A percentile compares a stretch with the other conserved stretches of the same genome.
These are phyloP conservation scores for Mirounga angustirostris DNA, from an alignment of 2,113 vertebrate species.

Conservation along the genomic window DNA sequence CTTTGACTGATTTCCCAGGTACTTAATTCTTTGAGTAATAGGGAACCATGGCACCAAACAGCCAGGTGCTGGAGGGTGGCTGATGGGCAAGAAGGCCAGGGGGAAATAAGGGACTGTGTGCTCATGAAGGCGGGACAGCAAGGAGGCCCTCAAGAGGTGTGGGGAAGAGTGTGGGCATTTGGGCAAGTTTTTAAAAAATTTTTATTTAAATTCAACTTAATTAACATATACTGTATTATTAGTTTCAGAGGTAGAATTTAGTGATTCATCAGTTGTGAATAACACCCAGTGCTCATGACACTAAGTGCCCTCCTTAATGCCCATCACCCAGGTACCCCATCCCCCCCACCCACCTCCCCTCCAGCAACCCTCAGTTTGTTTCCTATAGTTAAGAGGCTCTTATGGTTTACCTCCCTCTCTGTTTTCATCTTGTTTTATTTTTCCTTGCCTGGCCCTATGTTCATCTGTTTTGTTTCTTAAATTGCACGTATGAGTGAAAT, in stretches of 20 bases:
- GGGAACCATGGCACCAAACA: background rate
- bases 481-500: background rate
- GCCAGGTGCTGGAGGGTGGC: background rate
- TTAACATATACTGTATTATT: background rate
- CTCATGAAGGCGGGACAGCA: background rate
- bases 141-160: background rate
- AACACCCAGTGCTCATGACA: background rate
- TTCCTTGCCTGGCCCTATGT: background rate
- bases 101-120: background rate
- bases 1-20: constrained; percentile 21
- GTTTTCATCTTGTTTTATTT: background rate
- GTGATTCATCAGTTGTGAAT: background rate
- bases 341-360: background rate
- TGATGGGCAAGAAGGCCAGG: background rate
- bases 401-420: background rate
- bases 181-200: background rate
- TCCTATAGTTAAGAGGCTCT: background rate
- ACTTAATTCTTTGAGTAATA: constrained; percentile 16
- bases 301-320: background rate
- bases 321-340: background rate
- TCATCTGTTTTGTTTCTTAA: background rate
- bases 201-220: background rate
- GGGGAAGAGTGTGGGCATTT: accelerated
- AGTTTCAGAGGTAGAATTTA: background rate
- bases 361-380: background rate